Base-by-base conservation (phyloP, 2,888 invertebrate species). In the Metalampra italica region DNA sequence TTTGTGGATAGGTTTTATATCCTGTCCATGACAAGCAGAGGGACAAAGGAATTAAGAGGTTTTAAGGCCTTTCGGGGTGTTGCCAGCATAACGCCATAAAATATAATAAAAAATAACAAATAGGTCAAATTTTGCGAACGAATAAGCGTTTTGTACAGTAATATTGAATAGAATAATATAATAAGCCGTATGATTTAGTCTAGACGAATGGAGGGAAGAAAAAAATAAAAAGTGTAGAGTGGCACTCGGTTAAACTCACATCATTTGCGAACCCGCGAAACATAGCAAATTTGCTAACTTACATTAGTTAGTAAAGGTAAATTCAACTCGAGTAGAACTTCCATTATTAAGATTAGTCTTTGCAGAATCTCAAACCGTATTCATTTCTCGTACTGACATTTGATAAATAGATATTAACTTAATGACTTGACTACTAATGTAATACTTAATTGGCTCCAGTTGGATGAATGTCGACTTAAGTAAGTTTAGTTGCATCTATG, bases 141-240 rank as follows among this genome's bases (percentile, higher is more conserved):
- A 72, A 60, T 80, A 83, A 82, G 78, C 82, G 81, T 86, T 87
- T 87, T 88, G 88, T 88, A 89, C 88, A 88, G 87, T 83, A 67
- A 82, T 78, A 75, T 77, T 68, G 75, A 78, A 69, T 78, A 79
- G 76, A 69, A 69, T 75, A 72, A 56, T 58, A 53, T 46, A 50
- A 53, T 79, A 81, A 78, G 77, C 78, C 69, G 72, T 82, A 77
- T 78, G 81, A 71, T 66, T 69, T 84, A 84, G 75, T 74, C 64
- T 82, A 82, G 79, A 71, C 52, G 72, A 80, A 76, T 74, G 69
- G 66, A 64, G 63, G 63, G 62, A 61, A 66, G 75, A 69, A 22
- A 22, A n/a, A 22, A 22, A 22, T 22, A 22, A 22, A 22, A 59
- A 57, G 71, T 61, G 62, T 60, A 66, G 43, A 55, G 49, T 57